Evolutionary conservation across 2,888 invertebrate genomes (phyloP), one percentile per base, ranked within the genome.

Genomic region (Stramonita haemastoma): DNA sequence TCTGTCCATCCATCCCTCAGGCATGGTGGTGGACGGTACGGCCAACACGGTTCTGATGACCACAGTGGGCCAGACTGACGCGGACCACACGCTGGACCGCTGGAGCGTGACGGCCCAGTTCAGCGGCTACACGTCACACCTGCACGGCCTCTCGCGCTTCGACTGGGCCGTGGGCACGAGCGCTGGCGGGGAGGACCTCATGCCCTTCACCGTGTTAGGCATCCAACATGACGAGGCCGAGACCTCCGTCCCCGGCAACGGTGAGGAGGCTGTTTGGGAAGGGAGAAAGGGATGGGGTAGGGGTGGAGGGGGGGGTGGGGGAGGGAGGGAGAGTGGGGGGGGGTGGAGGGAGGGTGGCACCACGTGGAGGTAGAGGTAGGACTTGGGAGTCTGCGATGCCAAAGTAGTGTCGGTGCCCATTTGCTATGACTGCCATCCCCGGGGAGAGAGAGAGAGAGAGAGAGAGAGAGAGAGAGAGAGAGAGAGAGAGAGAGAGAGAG

Each of bases 121-220:
- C 90, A 57, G 57, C 13, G 89, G 93, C 22, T 94, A 93, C 87
- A 89, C 91, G 56, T 93, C 93, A 87, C 90, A 91, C 70, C 87
- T 92, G 22, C 91, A 93, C 88, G 94, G 94, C 19, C 90, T 94
- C 26, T 90, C 90, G 70, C 87, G 87, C 60, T 93, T 91, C 90
- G 93, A 92, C 86, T 93, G 93, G 94, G 93, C 93, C n/a, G 91
- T 94, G 15, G 94, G 94, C 0, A 92, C 93, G 1, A 89, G 88
- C 57, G 92, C 93, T 60, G 92, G 91, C 26, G 91, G 89, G 0
- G 93, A 94, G 86, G 93, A 94, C n/a, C 88, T 93, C 15, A 91
- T 92, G 90, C 92, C 93, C 15, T 93, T 93, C 89, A 91, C 91
- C 46, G 90, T 89, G 36, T 89, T 90, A 19, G 92, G 92, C 13